These are phyloP conservation scores for Embiotoca jacksoni DNA, from an alignment of 2,113 vertebrate genomes.

Conservation along the genomic window DNA sequence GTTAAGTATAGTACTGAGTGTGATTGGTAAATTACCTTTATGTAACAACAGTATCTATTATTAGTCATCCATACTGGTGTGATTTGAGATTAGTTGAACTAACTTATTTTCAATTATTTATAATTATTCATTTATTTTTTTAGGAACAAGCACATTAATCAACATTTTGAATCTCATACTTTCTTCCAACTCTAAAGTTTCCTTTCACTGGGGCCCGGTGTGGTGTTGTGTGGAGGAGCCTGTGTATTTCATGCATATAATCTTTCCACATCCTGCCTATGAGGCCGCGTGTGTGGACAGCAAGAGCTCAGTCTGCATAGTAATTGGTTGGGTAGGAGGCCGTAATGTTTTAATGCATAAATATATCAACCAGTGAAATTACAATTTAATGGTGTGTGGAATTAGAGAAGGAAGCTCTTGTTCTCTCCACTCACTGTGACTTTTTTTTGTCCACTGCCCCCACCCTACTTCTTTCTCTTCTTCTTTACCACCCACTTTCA, in stretches of 20 bases:
- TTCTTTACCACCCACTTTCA: constrained; percentile 5
- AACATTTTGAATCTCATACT: background rate
- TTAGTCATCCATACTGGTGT: background rate
- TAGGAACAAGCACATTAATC: background rate
- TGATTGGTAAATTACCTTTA: too few species aligned
- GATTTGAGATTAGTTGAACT: background rate
- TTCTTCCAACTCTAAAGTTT: background rate
- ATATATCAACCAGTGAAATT: constrained; percentile 73
- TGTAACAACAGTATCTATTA: too few species aligned
- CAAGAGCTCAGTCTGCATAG: constrained; percentile 50
- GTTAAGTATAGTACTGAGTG: too few species aligned
- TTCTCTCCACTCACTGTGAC: constrained; percentile 35
- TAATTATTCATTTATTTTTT: too few species aligned
- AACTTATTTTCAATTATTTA: background rate
- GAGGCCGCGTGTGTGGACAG: constrained; percentile 37
- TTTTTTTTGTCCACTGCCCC: background rate
- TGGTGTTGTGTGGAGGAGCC: background rate
- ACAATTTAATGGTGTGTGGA: constrained; percentile 76
- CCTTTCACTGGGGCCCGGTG: background rate
- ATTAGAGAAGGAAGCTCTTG: constrained; percentile 67
- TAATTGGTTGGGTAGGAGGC: constrained; percentile 62
- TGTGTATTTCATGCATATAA: constrained; percentile 35
- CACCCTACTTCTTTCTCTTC: background rate
- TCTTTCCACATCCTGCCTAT: constrained; percentile 33
- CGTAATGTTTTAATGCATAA: constrained; percentile 72